phyloP scores from a whole-genome alignment of 1,140 invertebrate species.

The Caenorhabditis remanei region DNA sequence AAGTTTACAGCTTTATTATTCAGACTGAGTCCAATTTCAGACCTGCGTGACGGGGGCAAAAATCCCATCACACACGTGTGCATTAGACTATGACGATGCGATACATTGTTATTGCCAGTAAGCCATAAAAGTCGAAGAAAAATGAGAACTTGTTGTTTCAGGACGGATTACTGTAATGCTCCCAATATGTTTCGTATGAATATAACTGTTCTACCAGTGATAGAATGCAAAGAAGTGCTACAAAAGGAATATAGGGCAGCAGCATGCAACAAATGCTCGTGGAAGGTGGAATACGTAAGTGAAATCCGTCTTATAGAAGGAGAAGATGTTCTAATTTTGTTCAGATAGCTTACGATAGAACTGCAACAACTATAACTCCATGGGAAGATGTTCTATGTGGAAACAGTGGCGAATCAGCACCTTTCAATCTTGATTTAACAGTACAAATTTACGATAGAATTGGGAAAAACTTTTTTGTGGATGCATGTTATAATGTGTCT shows the following conservation, averaged over 20 bases:
- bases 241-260: not conserved
- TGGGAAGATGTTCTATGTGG: not conserved
- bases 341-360: constrained; percentile 3
- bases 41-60: not conserved
- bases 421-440: not conserved
- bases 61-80: not conserved
- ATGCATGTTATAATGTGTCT: not conserved
- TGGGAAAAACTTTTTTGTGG: not conserved
- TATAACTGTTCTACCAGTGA: not conserved
- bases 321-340: not conserved
- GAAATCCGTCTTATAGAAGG: not conserved
- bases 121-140: too few species aligned
- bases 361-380: not conserved
- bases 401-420: not conserved
- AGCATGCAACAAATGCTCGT: constrained; percentile 4
- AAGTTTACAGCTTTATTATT: too few species aligned
- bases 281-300: not conserved
- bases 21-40: not conserved
- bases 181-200: not conserved
- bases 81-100: not conserved
- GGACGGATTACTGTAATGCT: constrained; percentile 5
- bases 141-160: not conserved
- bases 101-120: constrained; percentile 15
- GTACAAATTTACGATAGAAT: not conserved
- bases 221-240: constrained; percentile 2